Evolutionary conservation across 2,888 invertebrate species (phyloP).

Genomic region (Macaria notata): DNA sequence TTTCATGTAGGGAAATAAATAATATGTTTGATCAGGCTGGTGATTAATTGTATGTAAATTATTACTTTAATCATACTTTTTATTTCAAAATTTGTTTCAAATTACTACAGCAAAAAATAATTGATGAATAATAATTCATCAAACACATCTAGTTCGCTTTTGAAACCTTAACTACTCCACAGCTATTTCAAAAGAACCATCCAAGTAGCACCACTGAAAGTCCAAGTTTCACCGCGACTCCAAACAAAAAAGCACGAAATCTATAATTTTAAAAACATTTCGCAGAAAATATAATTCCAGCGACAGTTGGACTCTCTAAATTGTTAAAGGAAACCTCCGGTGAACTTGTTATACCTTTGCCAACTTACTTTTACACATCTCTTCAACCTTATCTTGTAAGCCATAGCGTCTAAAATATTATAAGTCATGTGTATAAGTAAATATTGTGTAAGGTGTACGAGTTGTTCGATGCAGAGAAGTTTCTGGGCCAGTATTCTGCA

Average conservation of each 20-base stretch:
- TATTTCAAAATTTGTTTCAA: too few species aligned
- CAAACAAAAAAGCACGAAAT: constrained; percentile 33
- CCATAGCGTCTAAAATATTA: constrained; percentile 20
- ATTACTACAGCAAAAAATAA: too few species aligned
- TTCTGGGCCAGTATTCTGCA: constrained; percentile 50
- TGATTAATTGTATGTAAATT: too few species aligned
- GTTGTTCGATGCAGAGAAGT: constrained; percentile 43
- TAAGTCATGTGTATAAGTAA: constrained; percentile 1
- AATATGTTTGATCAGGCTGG: too few species aligned
- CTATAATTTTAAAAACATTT: constrained; percentile 35
- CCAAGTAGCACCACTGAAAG: constrained; percentile 9
- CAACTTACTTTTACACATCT: constrained; percentile 24
- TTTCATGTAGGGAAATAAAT: too few species aligned
- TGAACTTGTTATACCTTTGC: constrained; percentile 46
- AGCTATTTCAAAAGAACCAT: neutral
- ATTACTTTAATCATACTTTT: too few species aligned
- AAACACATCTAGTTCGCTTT: too few species aligned
- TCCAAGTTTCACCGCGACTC: constrained; percentile 21
- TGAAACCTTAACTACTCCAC: too few species aligned
- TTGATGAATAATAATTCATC: too few species aligned
- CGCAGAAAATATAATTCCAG: constrained; percentile 43
- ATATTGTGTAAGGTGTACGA: constrained; percentile 30
- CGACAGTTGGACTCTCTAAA: constrained; percentile 50
- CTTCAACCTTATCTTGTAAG: constrained; percentile 15
- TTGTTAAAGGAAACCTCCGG: constrained; percentile 42